phyloP scores from a whole-genome alignment of 2,113 vertebrate genomes.

The Equus przewalskii region DNA sequence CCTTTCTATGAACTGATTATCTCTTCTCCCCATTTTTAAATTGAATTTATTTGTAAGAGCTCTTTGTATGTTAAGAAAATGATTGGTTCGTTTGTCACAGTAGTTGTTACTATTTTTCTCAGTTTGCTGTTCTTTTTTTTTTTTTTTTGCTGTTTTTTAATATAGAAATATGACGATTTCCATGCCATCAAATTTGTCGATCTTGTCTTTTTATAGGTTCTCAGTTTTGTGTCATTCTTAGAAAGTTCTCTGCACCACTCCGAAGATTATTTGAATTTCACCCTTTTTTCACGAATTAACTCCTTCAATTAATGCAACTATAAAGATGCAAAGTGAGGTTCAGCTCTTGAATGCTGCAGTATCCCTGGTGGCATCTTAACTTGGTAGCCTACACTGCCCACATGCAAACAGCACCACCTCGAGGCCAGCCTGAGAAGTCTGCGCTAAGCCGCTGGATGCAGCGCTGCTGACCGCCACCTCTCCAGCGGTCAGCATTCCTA shows the following conservation, averaged over 20 bases:
- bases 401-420: slow-evolving; percentile 49
- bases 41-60: neutral
- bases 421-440: slow-evolving; percentile 36
- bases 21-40: neutral
- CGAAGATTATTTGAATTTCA: slow-evolving; percentile 15
- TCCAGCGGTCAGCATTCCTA: neutral
- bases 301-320: neutral
- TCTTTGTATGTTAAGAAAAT: neutral
- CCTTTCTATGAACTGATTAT: neutral
- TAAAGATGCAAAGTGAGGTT: neutral
- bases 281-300: neutral
- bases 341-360: neutral
- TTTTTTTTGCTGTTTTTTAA: neutral
- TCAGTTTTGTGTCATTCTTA: slow-evolving; percentile 10
- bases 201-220: neutral
- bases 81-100: neutral
- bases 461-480: neutral
- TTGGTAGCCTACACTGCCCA: neutral
- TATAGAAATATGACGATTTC: neutral
- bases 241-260: neutral
- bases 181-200: neutral
- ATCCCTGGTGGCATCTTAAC: neutral
- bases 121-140: neutral
- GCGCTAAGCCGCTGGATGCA: neutral
- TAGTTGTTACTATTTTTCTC: neutral